phyloP scores from a whole-genome alignment of 2,888 invertebrate species.

The Metellina segmentata region DNA sequence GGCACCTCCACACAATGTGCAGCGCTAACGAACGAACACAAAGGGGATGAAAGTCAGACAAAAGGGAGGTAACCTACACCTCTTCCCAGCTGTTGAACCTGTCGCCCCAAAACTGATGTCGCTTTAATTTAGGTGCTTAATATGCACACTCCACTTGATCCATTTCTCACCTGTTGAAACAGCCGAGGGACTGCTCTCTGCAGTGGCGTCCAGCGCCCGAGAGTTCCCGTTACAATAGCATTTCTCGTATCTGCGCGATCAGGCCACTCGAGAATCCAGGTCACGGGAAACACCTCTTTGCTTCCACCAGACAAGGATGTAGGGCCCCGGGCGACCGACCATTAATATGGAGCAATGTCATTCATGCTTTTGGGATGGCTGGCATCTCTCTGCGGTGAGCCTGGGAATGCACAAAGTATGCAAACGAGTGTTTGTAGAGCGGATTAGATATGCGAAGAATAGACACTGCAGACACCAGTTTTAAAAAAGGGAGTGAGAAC shows the following conservation, averaged over 20 bases:
- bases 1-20: not conserved
- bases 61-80: not conserved
- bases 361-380: not conserved
- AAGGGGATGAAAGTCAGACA: not conserved
- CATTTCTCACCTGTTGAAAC: not conserved
- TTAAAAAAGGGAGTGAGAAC: too few relatives aligned
- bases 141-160: not conserved
- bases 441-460: too few relatives aligned
- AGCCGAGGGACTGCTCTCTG: too few relatives aligned
- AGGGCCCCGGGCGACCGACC: not conserved
- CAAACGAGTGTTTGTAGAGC: too few relatives aligned
- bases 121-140: too few relatives aligned
- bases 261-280: conserved; percentile 28
- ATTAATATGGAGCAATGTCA: conserved; percentile 40
- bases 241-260: conserved; percentile 10
- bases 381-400: too few relatives aligned
- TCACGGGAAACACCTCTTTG: conserved; percentile 42
- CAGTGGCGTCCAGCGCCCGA: not conserved
- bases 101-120: too few relatives aligned
- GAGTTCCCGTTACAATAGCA: conserved; percentile 29
- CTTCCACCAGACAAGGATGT: conserved; percentile 35
- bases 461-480: too few relatives aligned
- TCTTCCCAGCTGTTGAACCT: too few relatives aligned
- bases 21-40: not conserved
- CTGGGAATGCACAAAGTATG: too few relatives aligned